These are phyloP conservation scores for Andrena fulva DNA, from an alignment of 2,888 invertebrate species.

Conservation along the genomic window DNA sequence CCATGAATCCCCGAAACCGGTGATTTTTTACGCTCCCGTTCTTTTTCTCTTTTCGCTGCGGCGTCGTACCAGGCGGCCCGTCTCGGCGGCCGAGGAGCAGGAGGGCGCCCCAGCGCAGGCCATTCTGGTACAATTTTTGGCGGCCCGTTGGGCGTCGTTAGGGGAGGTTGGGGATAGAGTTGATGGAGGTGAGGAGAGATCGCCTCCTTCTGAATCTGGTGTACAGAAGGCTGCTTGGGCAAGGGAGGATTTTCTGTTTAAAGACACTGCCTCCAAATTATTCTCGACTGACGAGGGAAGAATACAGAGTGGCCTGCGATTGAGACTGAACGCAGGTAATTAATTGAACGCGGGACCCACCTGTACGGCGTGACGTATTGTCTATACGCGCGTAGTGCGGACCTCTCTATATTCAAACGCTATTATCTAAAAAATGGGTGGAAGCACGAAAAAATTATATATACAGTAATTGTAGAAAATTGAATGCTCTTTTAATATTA, in stretches of 20 bases:
- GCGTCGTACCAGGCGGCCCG: neutral
- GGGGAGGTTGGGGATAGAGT: neutral
- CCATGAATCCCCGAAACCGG: slow-evolving; percentile 16
- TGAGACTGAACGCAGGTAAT: slow-evolving; percentile 22
- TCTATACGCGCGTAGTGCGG: no score
- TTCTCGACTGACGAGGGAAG: neutral
- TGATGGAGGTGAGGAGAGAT: neutral
- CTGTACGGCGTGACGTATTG: no score
- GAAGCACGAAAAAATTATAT: no score
- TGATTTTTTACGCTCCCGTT: slow-evolving; percentile 17
- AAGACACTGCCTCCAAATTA: neutral
- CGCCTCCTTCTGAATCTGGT: no score
- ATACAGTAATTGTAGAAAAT: no score
- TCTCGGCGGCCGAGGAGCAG: neutral
- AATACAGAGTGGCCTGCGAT: neutral
- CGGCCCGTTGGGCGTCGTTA: neutral
- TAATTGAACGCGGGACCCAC: slow-evolving; percentile 12
- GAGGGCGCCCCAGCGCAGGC: neutral
- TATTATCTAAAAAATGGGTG: no score
- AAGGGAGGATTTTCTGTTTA: neutral
- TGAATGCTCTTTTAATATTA: no score
- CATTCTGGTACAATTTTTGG: neutral
- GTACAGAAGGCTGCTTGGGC: neutral
- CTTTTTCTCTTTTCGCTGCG: neutral
- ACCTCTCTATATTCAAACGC: no score